Conservation (phyloP, 23 tunicate genomes). For the Ascidia mentula region DNA sequence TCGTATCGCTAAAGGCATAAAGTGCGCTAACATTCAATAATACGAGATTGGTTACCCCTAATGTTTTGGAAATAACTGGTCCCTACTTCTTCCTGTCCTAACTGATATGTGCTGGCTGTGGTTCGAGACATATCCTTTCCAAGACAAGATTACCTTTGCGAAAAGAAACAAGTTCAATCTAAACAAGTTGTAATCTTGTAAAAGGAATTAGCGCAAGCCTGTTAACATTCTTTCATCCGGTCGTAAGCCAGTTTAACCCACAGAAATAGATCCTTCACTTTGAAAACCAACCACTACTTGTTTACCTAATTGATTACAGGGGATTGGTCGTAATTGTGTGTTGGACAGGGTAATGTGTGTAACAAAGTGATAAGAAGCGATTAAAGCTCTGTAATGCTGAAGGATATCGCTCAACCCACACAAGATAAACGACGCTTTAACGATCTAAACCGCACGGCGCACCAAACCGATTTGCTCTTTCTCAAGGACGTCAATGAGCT, state of each 20-base stretch:
- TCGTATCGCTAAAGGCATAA: no score
- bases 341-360: background rate
- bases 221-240: slow-evolving; percentile 1
- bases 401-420: background rate
- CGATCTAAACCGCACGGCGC: background rate
- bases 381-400: background rate
- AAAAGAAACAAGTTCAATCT: no score
- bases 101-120: no score
- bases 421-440: background rate
- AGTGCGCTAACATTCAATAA: no score
- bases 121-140: no score
- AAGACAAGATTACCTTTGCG: no score
- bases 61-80: no score
- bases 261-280: background rate
- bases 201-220: background rate
- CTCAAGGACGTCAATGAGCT: slow-evolving; percentile 59
- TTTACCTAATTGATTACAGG: background rate
- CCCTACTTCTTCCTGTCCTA: no score
- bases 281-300: background rate
- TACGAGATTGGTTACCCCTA: no score
- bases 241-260: background rate
- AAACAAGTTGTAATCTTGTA: no score
- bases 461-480: no score
- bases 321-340: background rate
- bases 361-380: background rate